These are phyloP conservation scores for Tetropium fuscum DNA, from an alignment of 2,888 invertebrate genomes.

Conservation along the genomic window DNA sequence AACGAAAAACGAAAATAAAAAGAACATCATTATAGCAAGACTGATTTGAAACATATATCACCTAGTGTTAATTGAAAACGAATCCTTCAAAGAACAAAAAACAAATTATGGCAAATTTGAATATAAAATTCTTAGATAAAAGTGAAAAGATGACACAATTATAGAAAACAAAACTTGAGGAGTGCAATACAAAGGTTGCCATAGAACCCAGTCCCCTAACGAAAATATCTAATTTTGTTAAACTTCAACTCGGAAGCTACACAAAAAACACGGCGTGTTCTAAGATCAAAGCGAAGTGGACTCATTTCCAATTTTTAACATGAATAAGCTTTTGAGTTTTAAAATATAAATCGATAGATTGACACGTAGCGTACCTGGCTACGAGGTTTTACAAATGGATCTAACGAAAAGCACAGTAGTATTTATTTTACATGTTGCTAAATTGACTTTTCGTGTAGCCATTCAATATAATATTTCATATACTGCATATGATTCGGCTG, in stretches of 20 bases:
- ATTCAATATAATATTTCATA: too few relatives aligned
- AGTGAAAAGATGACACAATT: too few relatives aligned
- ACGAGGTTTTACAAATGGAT: neutral
- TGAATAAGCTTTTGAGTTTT: neutral
- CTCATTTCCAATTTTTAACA: slow-evolving; percentile 11
- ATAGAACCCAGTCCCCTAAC: neutral
- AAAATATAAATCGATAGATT: neutral
- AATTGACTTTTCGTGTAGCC: neutral
- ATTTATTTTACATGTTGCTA: neutral
- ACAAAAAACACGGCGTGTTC: neutral
- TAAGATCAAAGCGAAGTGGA: neutral
- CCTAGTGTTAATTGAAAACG: too few relatives aligned
- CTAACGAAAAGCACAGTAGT: neutral
- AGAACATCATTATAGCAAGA: too few relatives aligned
- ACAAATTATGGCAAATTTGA: too few relatives aligned
- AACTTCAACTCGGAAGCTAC: neutral
- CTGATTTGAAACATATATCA: too few relatives aligned
- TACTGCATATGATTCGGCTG: too few relatives aligned
- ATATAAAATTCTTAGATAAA: too few relatives aligned
- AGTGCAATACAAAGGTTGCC: too few relatives aligned
- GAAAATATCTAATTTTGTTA: neutral
- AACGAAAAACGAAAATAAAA: too few relatives aligned
- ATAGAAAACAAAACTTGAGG: too few relatives aligned
- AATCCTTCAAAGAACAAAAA: too few relatives aligned
- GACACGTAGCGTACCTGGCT: neutral